Conservation (phyloP, 2,797 vertebrate genomes). For the Mionectes olivaceus region DNA sequence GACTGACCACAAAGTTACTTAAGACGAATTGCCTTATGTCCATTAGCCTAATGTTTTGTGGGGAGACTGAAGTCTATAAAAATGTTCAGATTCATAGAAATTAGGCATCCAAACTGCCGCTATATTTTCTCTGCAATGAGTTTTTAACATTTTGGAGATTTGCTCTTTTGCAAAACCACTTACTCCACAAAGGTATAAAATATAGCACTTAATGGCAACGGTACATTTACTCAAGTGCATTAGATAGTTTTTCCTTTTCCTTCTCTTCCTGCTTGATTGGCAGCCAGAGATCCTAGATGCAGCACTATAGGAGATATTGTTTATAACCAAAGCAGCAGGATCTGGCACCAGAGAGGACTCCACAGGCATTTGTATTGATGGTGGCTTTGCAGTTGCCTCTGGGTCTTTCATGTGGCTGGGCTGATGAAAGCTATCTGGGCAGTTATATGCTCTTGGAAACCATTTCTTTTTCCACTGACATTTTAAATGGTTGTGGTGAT, state of each 20-base stretch:
- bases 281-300: conserved; percentile 40
- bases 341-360: conserved; percentile 70
- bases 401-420: conserved; percentile 68
- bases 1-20: background rate
- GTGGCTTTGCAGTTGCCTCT: conserved; percentile 78
- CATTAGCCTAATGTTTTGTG: conserved; percentile 38
- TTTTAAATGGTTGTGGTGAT: conserved; percentile 78
- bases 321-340: conserved; percentile 63
- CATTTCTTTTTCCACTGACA: conserved; percentile 74
- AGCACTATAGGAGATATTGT: conserved; percentile 35
- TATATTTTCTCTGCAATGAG: background rate
- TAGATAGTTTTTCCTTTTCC: background rate
- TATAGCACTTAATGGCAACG: conserved; percentile 3
- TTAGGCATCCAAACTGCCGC: background rate
- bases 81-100: conserved; percentile 50
- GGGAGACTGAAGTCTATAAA: conserved; percentile 33
- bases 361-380: conserved; percentile 71
- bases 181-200: conserved; percentile 19
- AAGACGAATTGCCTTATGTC: conserved; percentile 1
- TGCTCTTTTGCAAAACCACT: conserved; percentile 28
- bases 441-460: conserved; percentile 73
- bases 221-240: conserved; percentile 40
- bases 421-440: conserved; percentile 67
- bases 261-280: conserved; percentile 63
- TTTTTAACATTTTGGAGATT: conserved; percentile 49